phyloP scores from a whole-genome alignment of 2,113 vertebrate species.

The Microtus ochrogaster region DNA sequence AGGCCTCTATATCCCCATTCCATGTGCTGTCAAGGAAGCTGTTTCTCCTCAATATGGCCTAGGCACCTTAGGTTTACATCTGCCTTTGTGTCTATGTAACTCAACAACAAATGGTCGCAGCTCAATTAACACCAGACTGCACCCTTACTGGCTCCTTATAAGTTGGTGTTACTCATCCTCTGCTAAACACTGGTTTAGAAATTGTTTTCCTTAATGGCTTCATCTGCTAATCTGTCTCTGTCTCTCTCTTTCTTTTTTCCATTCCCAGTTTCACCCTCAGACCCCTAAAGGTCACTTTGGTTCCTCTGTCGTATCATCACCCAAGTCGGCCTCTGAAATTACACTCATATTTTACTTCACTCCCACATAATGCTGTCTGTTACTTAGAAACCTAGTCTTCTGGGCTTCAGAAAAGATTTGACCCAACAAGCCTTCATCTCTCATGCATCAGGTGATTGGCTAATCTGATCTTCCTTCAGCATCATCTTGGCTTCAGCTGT shows the following conservation, averaged over 20 bases:
- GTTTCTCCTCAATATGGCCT: not conserved
- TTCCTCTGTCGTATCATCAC: not conserved
- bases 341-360: slow-evolving; percentile 67
- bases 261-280: slow-evolving; percentile 19
- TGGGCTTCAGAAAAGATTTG: slow-evolving; percentile 36
- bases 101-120: not conserved
- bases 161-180: slow-evolving; percentile 14
- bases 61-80: not conserved
- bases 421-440: slow-evolving; percentile 6
- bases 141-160: not conserved
- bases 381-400: slow-evolving; percentile 38
- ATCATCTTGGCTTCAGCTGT: not conserved
- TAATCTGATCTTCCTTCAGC: not conserved
- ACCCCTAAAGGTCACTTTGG: slow-evolving; percentile 13
- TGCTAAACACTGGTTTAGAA: slow-evolving; percentile 22
- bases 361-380: slow-evolving; percentile 44
- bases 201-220: slow-evolving; percentile 39
- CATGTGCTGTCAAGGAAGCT: not conserved
- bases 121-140: not conserved
- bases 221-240: slow-evolving; percentile 10
- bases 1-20: not conserved
- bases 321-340: slow-evolving; percentile 60
- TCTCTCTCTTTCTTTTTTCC: not conserved
- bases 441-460: not conserved
- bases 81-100: not conserved